These are phyloP conservation scores for Microtus oregoni DNA, from an alignment of 2,113 vertebrate genomes.

Conservation along the genomic window DNA sequence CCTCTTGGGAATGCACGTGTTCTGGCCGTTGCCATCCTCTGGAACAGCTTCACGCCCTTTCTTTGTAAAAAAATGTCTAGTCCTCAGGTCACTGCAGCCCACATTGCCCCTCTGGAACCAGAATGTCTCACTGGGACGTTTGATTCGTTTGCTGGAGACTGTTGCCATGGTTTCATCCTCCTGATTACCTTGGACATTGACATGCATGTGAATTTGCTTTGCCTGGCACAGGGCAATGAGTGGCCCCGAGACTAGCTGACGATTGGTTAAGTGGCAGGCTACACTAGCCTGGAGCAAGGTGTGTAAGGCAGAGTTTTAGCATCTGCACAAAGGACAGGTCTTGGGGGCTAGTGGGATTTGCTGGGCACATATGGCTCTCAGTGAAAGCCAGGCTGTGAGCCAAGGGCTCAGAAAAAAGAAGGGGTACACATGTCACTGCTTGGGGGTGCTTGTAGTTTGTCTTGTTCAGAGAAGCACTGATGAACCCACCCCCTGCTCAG, in stretches of 20 bases:
- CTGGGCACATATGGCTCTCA: background rate
- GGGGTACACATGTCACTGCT: background rate
- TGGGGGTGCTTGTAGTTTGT: background rate
- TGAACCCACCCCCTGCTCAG: background rate
- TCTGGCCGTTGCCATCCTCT: background rate
- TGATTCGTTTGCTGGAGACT: constrained; percentile 51
- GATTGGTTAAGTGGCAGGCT: background rate
- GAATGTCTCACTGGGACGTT: constrained; percentile 4
- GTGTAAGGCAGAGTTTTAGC: background rate
- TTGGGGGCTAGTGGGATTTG: background rate
- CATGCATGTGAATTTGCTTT: constrained; percentile 45
- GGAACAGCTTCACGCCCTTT: background rate
- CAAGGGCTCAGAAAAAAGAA: background rate
- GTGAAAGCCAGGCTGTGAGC: background rate
- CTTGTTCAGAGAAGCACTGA: background rate
- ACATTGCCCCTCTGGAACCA: background rate
- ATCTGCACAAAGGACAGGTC: background rate
- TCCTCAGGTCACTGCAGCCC: constrained; percentile 30
- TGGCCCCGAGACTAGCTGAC: background rate
- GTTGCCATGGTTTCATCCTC: constrained; percentile 68
- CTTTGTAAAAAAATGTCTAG: background rate
- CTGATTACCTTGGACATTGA: constrained; percentile 55
- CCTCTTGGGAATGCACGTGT: background rate
- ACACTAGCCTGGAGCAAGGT: background rate
- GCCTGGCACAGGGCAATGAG: background rate